Evolutionary conservation across 2,113 vertebrate species (phyloP).

Genomic region (Vireo altiloquus): DNA sequence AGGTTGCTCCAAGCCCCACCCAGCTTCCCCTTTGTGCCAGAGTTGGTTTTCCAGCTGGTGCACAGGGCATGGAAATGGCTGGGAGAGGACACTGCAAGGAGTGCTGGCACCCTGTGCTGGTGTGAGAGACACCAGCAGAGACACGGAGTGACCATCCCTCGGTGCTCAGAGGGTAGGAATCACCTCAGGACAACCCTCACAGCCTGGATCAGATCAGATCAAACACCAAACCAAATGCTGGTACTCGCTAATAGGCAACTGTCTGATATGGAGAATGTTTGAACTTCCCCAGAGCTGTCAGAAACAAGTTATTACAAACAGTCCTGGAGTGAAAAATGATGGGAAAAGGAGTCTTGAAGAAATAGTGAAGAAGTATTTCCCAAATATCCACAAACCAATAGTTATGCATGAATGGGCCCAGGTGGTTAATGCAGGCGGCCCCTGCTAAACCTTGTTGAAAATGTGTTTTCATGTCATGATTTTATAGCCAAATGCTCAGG

Average conservation of each 20-base stretch:
- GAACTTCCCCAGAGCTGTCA: background rate
- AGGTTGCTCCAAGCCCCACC: background rate
- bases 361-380: background rate
- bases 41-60: background rate
- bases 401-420: background rate
- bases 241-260: background rate
- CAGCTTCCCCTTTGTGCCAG: background rate
- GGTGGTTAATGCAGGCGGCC: background rate
- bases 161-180: background rate
- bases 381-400: background rate
- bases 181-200: too few species aligned
- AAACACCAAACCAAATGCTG: background rate
- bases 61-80: rapidly evolving
- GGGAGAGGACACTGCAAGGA: background rate
- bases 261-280: background rate
- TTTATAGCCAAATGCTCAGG: background rate
- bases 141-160: too few species aligned
- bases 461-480: background rate
- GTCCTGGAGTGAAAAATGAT: background rate
- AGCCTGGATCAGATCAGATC: background rate
- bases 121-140: background rate
- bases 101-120: background rate
- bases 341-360: background rate
- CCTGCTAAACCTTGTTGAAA: background rate
- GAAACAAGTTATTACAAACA: background rate